Base-by-base conservation (phyloP, 2,113 vertebrate species). In the Panthera leo region DNA sequence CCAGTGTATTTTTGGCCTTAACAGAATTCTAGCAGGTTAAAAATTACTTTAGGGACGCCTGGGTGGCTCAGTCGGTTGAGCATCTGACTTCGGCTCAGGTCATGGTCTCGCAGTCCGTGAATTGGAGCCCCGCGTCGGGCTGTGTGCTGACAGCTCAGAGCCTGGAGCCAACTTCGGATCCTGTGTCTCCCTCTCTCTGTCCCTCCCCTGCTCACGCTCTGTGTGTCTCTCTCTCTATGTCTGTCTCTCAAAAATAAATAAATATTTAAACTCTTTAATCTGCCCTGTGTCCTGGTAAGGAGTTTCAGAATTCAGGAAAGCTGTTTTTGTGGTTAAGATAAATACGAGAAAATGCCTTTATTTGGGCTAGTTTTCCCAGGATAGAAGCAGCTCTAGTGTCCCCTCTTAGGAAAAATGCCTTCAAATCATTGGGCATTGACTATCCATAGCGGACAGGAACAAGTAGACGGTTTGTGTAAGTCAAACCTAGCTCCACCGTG, bases 401-500 rank as follows among this genome's bases (percentile, higher is more conserved):
- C 18, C 34, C 15, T 78, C 29, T 39, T 31, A 39, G 65, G n/a
- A 42, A 61, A 53, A 61, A 55, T 51, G 4, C 27, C 65, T 83
- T 36, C 42, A 31, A 34, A 29, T 16, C 6, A 15, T 71, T 45
- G 67, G 58, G 12, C 48, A 18, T 21, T 19, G 29, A n/a, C 36
- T 29, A 15, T 3, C 31, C 18, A 0, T 18, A 5, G 11, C 8
- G 11, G 11, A 45, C 31, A 63, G n/a, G 55, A 58, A 9, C 5
- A 11, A 39, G 29, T 27, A 27, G n/a, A 31, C 58, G 11, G 36
- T 78, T 70, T 63, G 36, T 83, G 48, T 23, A 29, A n/a, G 14
- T 13, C n/a, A 23, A 11, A 10, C 14, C 14, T 61, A 68, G 27
- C 15, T 31, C 1, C 45, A 53, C 4, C 9, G 0, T 45, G 12